Base-by-base conservation (phyloP, 1,140 invertebrate species). In the Uloborus diversus region DNA sequence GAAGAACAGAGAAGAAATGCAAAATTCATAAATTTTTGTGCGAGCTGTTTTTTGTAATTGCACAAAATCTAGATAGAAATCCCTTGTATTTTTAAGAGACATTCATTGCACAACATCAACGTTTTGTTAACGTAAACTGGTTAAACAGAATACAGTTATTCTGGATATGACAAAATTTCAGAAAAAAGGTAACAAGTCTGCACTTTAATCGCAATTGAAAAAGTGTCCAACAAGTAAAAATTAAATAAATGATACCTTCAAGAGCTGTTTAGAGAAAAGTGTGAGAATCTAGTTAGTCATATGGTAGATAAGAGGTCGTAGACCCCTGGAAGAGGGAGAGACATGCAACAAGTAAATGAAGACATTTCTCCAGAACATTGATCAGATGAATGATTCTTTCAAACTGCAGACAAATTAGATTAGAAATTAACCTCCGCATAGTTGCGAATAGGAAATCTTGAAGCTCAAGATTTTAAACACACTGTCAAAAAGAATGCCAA, bases 301-400 rank as follows among this genome's bases (percentile, higher is more conserved):
- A 73, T 62, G 70, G 35, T 35, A 62, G 14, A 13, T 17, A 5
- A 1, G 30, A 51, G 70, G 70, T 73, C 70, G 70, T 17, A 62
- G 57, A 73, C 70, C 70, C 32, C 70, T 28, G 20, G 35, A 20
- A 53, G 3, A 17, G 3, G 49, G 1, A 13, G 37, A 42, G 9
- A 42, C 9, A 42, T 42, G 37, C 37, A 42, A 42, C 9, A 42
- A 2, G 37, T 17, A 42, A 42, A 42, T 42, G 17, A 42, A 17
- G 17, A 42, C 17, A 13, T 42, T 13, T 42, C 2, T 2, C 17
- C 1, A 42, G 37, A 13, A 17, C 37, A 13, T 42, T 42, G 17
- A n/a, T n/a, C 37, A 13, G 2, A 42, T 42, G 37, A 9, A 42
- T 17, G 17, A 42, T 9, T 13, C 17, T 42, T 42, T 0, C 17